phyloP scores from a whole-genome alignment of 1,140 invertebrate species.

The Drosophila nasuta region DNA sequence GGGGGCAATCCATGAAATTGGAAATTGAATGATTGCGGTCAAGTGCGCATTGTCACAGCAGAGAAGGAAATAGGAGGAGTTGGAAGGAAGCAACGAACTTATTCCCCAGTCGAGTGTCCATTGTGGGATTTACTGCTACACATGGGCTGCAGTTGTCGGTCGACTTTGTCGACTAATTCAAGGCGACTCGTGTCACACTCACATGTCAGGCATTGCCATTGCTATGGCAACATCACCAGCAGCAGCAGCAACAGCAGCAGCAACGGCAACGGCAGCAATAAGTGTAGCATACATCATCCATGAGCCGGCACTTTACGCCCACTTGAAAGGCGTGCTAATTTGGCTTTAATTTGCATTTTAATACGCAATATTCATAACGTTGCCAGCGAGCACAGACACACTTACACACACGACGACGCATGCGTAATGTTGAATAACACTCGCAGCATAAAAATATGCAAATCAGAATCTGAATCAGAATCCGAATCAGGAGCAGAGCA shows the following conservation, averaged over 20 bases:
- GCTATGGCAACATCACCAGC: neutral
- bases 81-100: neutral
- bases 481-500: neutral
- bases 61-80: neutral
- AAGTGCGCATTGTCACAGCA: conserved; percentile 34
- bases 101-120: neutral
- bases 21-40: conserved; percentile 63
- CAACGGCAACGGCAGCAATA: neutral
- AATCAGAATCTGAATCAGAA: conserved; percentile 48
- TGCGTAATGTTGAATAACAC: conserved; percentile 55
- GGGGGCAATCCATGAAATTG: conserved; percentile 25
- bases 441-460: conserved; percentile 75
- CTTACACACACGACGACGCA: conserved; percentile 48
- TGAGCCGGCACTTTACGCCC: conserved; percentile 15
- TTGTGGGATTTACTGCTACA: too few species aligned
- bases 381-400: too few species aligned
- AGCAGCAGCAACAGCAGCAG: neutral
- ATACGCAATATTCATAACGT: conserved; percentile 69
- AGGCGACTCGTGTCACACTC: conserved; percentile 29
- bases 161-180: conserved; percentile 17
- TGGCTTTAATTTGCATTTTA: conserved; percentile 79
- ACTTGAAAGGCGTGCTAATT: conserved; percentile 69
- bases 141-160: neutral
- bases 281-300: neutral
- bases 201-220: neutral